phyloP scores from a whole-genome alignment of 2,888 invertebrate species.

The Perdita meconis region DNA sequence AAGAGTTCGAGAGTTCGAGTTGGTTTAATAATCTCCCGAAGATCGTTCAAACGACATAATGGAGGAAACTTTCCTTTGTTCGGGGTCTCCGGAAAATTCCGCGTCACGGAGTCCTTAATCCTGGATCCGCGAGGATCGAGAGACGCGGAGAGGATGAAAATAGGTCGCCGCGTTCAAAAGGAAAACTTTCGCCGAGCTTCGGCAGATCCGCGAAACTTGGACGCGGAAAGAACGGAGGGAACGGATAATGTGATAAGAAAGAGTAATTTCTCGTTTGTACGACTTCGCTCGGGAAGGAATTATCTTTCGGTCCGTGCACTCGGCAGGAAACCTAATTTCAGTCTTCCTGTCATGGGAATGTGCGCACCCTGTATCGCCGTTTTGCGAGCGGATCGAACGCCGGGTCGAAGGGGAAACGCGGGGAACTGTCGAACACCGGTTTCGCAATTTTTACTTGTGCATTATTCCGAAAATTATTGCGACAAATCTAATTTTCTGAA shows the following conservation, averaged over 20 bases:
- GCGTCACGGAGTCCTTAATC: constrained; percentile 3
- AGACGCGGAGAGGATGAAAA: constrained; percentile 19
- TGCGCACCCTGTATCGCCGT: constrained; percentile 63
- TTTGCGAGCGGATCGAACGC: constrained; percentile 49
- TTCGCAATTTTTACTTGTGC: too few relatives aligned
- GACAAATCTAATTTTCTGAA: too few relatives aligned
- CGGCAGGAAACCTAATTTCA: constrained; percentile 77
- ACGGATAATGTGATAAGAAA: constrained; percentile 58
- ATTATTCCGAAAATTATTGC: too few relatives aligned
- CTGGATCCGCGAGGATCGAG: constrained; percentile 4
- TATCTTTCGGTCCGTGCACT: constrained; percentile 73
- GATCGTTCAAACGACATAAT: constrained; percentile 5
- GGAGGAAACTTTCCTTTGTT: constrained; percentile 24
- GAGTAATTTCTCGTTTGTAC: constrained; percentile 62
- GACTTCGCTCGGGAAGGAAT: constrained; percentile 63
- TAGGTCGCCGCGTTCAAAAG: constrained; percentile 33
- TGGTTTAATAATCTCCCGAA: not conserved
- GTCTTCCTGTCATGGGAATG: constrained; percentile 75
- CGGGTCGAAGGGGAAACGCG: too few relatives aligned
- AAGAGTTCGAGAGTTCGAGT: not conserved
- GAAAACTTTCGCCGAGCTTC: constrained; percentile 49
- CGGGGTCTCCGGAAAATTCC: not conserved
- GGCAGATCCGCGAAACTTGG: constrained; percentile 37
- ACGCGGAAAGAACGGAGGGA: constrained; percentile 4
- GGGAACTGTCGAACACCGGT: too few relatives aligned